Conservation (phyloP, 2,888 invertebrate species). For the Mimas tiliae region DNA sequence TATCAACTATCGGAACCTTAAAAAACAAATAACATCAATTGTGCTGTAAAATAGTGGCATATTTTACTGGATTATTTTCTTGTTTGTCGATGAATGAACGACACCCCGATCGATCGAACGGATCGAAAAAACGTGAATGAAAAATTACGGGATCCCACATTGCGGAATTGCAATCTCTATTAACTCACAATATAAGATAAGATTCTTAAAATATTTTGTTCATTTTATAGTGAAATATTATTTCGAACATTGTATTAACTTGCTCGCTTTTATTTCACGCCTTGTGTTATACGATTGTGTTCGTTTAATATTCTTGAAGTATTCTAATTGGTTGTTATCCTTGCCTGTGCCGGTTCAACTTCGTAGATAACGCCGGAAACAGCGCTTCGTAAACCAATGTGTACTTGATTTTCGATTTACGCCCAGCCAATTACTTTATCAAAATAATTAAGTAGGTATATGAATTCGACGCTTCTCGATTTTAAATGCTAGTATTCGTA, state of each 20-base stretch:
- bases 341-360: constrained; percentile 61
- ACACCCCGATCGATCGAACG: too few species aligned
- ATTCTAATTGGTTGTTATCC: constrained; percentile 72
- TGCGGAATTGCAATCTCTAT: too few species aligned
- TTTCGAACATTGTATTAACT: background rate
- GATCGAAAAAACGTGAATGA: too few species aligned
- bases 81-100: too few species aligned
- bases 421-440: constrained; percentile 35
- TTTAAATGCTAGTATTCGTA: background rate
- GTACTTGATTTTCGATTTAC: constrained; percentile 54
- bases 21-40: too few species aligned
- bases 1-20: too few species aligned
- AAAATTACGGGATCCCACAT: too few species aligned
- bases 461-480: constrained; percentile 3
- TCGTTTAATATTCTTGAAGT: constrained; percentile 60
- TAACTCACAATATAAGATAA: too few species aligned
- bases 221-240: constrained; percentile 6
- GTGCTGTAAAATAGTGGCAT: too few species aligned
- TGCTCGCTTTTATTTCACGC: constrained; percentile 22
- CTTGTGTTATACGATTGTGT: constrained; percentile 42
- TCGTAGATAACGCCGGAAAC: constrained; percentile 59
- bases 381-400: constrained; percentile 47
- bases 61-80: too few species aligned
- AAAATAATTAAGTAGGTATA: constrained; percentile 27
- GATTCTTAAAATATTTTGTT: background rate